phyloP scores from a whole-genome alignment of 1,140 invertebrate species.

The Plutomurus gul region DNA sequence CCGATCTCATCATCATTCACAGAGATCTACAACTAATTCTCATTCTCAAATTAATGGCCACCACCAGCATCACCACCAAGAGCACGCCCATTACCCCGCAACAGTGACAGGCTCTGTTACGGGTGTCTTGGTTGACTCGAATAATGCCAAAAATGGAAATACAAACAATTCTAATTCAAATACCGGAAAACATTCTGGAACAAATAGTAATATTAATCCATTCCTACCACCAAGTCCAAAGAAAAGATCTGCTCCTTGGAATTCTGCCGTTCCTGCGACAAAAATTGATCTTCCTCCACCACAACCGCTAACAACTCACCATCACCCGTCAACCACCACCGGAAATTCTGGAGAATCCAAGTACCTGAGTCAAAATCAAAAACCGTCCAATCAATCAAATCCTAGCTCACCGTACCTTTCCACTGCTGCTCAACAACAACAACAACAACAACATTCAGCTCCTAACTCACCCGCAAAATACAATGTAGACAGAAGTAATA shows the following conservation, averaged over 20 bases:
- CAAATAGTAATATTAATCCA: neutral
- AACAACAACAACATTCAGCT: conserved; percentile 14
- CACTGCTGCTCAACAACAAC: conserved; percentile 26
- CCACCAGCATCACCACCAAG: neutral
- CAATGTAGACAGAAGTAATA: conserved; percentile 24
- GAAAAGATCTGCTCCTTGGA: conserved; percentile 47
- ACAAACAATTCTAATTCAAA: neutral
- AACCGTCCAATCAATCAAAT: conserved; percentile 41
- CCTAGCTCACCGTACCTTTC: conserved; percentile 30
- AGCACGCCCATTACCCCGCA: neutral
- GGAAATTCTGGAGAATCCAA: conserved; percentile 31
- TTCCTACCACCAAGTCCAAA: conserved; percentile 52
- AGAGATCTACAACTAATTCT: neutral
- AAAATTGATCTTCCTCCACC: conserved; percentile 36
- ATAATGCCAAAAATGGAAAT: conserved; percentile 15
- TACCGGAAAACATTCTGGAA: neutral
- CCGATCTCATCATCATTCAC: conserved; percentile 10
- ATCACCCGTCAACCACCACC: neutral
- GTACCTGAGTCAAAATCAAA: conserved; percentile 46
- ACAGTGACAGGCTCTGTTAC: neutral
- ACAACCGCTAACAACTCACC: conserved; percentile 5
- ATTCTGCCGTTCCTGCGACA: conserved; percentile 40
- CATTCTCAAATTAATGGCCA: conserved; percentile 18
- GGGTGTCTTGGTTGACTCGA: conserved; percentile 6
- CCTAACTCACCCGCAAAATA: neutral